These are phyloP conservation scores for Himalopsyche kuldschensis DNA, from an alignment of 2,888 invertebrate genomes.

Conservation along the genomic window DNA sequence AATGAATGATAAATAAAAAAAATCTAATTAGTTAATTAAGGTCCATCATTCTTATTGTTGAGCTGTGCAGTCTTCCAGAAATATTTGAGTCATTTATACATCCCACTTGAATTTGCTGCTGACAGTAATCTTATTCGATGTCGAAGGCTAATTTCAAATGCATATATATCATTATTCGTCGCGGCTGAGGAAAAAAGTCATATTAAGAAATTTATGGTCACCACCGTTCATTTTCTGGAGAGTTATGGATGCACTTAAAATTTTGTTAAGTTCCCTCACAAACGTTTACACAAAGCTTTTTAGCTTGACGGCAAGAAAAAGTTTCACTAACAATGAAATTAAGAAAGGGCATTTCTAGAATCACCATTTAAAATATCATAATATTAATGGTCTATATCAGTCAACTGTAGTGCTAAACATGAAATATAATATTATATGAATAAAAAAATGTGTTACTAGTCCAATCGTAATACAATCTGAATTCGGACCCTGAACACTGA, in stretches of 20 bases:
- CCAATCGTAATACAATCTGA: too few relatives aligned
- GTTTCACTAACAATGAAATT: too few relatives aligned
- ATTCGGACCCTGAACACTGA: too few relatives aligned
- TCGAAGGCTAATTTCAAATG: neutral
- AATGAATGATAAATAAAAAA: too few relatives aligned
- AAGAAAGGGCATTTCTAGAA: too few relatives aligned
- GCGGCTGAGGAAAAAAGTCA: neutral
- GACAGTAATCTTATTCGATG: slow-evolving; percentile 1
- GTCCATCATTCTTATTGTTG: too few relatives aligned
- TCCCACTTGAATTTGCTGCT: neutral
- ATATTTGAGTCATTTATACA: neutral
- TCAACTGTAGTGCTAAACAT: too few relatives aligned
- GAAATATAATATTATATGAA: too few relatives aligned
- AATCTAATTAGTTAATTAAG: too few relatives aligned
- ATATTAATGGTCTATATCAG: too few relatives aligned
- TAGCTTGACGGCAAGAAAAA: neutral
- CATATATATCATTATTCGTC: neutral
- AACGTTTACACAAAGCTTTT: neutral
- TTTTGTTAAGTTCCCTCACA: neutral
- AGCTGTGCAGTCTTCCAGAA: neutral
- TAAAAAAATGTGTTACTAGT: too few relatives aligned
- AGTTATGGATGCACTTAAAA: neutral
- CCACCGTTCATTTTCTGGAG: neutral
- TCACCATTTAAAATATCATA: too few relatives aligned
- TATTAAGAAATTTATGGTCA: neutral